A percentile compares a stretch with the other conserved stretches of the same genome.
Conservation (phyloP, 2,797 vertebrate genomes). For the Gallirallus australis region DNA sequence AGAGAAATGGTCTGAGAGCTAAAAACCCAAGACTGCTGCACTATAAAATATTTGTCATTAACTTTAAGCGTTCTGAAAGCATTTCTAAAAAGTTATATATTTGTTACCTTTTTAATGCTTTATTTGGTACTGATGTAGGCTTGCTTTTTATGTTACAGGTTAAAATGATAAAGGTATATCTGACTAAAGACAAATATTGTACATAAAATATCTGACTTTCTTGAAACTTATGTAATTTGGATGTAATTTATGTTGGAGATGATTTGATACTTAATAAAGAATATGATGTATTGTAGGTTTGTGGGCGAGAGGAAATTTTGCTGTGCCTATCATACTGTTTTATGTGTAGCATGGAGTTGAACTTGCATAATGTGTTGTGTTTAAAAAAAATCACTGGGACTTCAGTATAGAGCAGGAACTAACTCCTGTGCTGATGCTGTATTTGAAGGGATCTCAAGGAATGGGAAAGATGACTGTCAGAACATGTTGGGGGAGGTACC, state of each 20-base stretch:
- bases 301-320: not conserved
- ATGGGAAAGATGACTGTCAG: not conserved
- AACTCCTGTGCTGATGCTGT: not conserved
- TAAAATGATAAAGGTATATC: constrained; percentile 77
- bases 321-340: not conserved
- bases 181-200: constrained; percentile 77
- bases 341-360: not conserved
- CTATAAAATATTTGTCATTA: constrained; percentile 70
- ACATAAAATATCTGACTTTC: constrained; percentile 69
- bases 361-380: not conserved
- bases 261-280: constrained; percentile 86
- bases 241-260: constrained; percentile 84
- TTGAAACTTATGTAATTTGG: constrained; percentile 73
- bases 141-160: constrained; percentile 73
- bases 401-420: not conserved
- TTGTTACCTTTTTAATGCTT: constrained; percentile 79
- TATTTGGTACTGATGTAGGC: constrained; percentile 75
- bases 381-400: not conserved
- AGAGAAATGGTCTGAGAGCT: constrained; percentile 90
- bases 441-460: not conserved
- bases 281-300: constrained; percentile 56
- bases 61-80: constrained; percentile 69
- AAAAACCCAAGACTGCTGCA: constrained; percentile 1
- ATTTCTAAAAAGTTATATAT: constrained; percentile 78
- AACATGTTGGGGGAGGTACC: not conserved